Evolutionary conservation across 37 sponge, comb jelly and placozoan species (phyloP).

Genomic region (Geodia barretti): DNA sequence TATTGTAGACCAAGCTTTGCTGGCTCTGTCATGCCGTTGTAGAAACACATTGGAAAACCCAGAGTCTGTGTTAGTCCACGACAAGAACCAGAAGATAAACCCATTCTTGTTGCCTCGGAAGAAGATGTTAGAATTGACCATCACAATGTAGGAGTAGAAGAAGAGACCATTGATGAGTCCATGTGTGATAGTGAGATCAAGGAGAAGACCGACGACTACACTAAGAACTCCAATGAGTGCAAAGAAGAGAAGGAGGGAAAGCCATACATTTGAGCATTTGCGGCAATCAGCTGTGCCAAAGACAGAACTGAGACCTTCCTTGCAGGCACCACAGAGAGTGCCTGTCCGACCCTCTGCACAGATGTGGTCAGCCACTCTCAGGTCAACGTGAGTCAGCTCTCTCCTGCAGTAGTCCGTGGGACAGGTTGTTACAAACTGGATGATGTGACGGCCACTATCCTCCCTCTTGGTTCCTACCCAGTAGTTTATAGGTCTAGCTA

Average conservation of each 20-base stretch:
- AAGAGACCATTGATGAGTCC: not conserved
- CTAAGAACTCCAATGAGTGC: not conserved
- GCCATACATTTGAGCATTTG: constrained; percentile 18
- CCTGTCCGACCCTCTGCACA: not conserved
- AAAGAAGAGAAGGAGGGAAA: not conserved
- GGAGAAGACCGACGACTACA: not conserved
- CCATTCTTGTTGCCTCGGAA: not conserved
- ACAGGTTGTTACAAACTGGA: not conserved
- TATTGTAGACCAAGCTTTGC: constrained; percentile 34
- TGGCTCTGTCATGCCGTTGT: constrained; percentile 60
- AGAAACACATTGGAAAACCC: constrained; percentile 67
- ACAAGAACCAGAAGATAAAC: too few relatives aligned
- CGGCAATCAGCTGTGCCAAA: not conserved
- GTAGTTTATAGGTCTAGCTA: not conserved
- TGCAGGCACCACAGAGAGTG: not conserved
- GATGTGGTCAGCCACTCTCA: not conserved
- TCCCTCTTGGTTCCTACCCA: not conserved
- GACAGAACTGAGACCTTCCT: not conserved
- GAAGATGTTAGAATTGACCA: not conserved
- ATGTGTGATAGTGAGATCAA: not conserved
- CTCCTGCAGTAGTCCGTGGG: not conserved
- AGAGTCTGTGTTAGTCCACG: too few relatives aligned
- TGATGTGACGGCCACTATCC: not conserved
- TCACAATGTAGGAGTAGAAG: not conserved
- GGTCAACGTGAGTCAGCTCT: not conserved